A percentile compares a stretch with the other conserved stretches of the same genome.
phyloP scores from a whole-genome alignment of 2,888 invertebrate genomes.

The Drosophila melanocephala region DNA sequence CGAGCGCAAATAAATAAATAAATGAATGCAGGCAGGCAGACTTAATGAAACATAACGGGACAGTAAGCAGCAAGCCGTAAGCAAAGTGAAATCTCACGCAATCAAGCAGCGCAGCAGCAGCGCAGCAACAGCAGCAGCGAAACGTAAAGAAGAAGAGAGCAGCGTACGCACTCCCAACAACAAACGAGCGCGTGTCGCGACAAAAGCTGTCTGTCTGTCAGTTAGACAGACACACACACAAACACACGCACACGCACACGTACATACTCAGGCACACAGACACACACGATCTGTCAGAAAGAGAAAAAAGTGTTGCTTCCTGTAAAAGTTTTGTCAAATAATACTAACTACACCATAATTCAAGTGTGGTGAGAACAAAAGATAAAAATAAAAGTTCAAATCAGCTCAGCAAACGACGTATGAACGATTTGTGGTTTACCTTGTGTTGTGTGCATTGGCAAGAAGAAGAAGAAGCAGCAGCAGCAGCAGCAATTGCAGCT shows the following conservation, averaged over 20 bases:
- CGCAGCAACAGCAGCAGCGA: slow-evolving; percentile 43
- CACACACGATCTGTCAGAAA: background rate
- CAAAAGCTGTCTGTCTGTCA: slow-evolving; percentile 10
- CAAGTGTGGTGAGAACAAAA: background rate
- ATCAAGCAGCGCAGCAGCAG: slow-evolving; percentile 41
- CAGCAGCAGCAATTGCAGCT: slow-evolving; percentile 44
- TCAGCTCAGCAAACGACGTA: slow-evolving; percentile 11
- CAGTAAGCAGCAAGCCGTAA: slow-evolving; percentile 33
- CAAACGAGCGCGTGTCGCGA: slow-evolving; percentile 7
- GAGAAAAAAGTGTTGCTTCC: slow-evolving; percentile 9
- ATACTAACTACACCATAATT: background rate
- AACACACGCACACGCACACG: background rate
- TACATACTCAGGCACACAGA: slow-evolving; percentile 1
- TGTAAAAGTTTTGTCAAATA: background rate
- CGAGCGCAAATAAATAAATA: slow-evolving; percentile 17
- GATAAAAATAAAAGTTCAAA: background rate
- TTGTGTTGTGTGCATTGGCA: slow-evolving; percentile 45
- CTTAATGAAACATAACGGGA: slow-evolving; percentile 46
- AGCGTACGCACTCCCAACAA: slow-evolving; percentile 15
- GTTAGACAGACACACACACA: background rate
- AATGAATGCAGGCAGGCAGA: slow-evolving; percentile 12
- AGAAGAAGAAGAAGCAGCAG: slow-evolving; percentile 44
- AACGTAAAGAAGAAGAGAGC: slow-evolving; percentile 30
- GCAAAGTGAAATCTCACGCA: slow-evolving; percentile 75
- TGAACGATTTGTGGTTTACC: slow-evolving; percentile 59